phyloP scores from a whole-genome alignment of 2,113 vertebrate species.

The Cololabis saira region DNA sequence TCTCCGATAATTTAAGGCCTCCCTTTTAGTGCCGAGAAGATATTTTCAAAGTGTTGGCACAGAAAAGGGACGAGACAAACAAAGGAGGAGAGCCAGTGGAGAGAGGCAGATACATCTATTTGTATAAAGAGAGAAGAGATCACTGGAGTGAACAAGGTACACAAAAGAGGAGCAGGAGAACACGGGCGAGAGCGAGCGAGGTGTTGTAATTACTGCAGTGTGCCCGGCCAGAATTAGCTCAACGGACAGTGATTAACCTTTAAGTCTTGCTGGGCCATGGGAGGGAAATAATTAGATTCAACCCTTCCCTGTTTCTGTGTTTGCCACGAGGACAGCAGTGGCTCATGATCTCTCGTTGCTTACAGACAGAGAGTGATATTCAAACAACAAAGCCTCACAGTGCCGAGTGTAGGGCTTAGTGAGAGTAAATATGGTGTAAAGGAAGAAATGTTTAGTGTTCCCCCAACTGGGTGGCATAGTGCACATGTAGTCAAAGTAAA shows the following conservation, averaged over 20 bases:
- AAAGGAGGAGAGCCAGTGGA: background rate
- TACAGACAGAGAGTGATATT: slow-evolving; percentile 47
- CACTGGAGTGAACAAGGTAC: slow-evolving; percentile 28
- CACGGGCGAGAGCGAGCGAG: slow-evolving; percentile 15
- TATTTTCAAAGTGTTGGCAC: background rate
- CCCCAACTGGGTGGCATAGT: no score
- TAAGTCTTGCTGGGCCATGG: slow-evolving; percentile 72
- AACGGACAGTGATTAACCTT: slow-evolving; percentile 82
- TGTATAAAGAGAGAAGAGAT: slow-evolving; percentile 8
- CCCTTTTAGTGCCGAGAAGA: background rate
- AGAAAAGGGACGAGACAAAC: background rate
- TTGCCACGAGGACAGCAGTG: slow-evolving; percentile 30
- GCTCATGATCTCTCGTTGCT: slow-evolving; percentile 46
- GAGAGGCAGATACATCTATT: slow-evolving; percentile 12
- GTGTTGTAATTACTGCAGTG: slow-evolving; percentile 74
- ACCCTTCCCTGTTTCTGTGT: slow-evolving; percentile 34
- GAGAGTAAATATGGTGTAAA: slow-evolving; percentile 3
- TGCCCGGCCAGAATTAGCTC: slow-evolving; percentile 69
- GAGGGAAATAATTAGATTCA: slow-evolving; percentile 80
- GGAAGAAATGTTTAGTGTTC: background rate
- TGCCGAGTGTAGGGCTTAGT: slow-evolving; percentile 3
- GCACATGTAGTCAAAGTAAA: no score
- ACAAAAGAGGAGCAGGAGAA: slow-evolving; percentile 23
- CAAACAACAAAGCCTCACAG: slow-evolving; percentile 25
- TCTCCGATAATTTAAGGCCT: background rate